phyloP scores from a whole-genome alignment of 2,113 vertebrate genomes.

The Tichodroma muraria region DNA sequence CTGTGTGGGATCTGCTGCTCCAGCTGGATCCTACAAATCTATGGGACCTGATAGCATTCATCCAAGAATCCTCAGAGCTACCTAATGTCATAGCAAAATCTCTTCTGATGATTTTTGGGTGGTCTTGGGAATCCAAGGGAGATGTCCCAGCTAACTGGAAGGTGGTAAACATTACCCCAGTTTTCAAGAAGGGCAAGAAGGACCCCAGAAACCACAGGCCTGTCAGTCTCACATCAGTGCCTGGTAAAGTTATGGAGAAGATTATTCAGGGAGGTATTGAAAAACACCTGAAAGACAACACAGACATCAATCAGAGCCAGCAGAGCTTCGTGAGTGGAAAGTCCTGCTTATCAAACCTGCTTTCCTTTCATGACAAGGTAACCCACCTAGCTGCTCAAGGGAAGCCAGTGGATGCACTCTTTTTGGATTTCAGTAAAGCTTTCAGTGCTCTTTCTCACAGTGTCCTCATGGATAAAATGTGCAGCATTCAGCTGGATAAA shows the following conservation, averaged over 20 bases:
- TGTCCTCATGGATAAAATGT: background rate
- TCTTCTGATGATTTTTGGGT: background rate
- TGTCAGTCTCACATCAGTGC: too few relatives aligned
- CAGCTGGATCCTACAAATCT: background rate
- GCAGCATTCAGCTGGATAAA: background rate
- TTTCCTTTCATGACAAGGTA: background rate
- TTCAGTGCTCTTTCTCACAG: accelerated
- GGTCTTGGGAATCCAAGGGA: too few relatives aligned
- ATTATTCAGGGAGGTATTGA: background rate
- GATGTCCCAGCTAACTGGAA: too few relatives aligned
- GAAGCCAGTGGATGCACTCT: background rate
- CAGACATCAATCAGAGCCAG: background rate
- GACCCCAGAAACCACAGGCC: background rate
- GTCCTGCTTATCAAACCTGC: background rate
- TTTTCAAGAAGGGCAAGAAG: too few relatives aligned
- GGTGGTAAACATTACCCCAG: too few relatives aligned
- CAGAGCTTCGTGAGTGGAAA: background rate
- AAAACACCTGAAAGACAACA: background rate
- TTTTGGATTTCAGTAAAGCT: background rate
- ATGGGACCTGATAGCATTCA: too few relatives aligned
- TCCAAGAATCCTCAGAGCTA: background rate
- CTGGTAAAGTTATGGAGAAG: background rate
- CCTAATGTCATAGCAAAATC: background rate
- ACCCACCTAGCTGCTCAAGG: background rate
- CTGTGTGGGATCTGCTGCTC: background rate